Evolutionary conservation across 2,797 vertebrate species (phyloP), one percentile per base, ranked within the genome.

Genomic region (Gila robusta): DNA sequence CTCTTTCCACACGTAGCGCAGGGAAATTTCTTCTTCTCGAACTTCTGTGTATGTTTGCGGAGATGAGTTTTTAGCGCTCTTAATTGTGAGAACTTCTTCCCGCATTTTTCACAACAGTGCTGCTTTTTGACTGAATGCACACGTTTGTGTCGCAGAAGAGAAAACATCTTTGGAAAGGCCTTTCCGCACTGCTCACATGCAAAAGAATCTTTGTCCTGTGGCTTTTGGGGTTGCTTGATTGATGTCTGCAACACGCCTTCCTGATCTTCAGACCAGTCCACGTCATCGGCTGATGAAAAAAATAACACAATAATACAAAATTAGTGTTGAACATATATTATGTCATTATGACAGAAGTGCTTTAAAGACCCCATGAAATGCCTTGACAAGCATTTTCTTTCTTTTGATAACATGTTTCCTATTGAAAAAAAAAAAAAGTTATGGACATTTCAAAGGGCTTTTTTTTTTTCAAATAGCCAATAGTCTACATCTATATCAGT

Each of bases 11-110:
- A 89, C 0, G 66, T 89, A 11, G 19, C 28, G 70, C 90, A 91
- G 6, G 84, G 84, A 41, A 80, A 85, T 37, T 80, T 80, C 84
- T 85, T 72, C 67, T 88, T 82, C 91, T 93, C 90, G 4, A 49
- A 19, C 6, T 89, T 89, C 47, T 93, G 93, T 77, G 92, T 91
- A 41, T 95, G 95, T 5, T 93, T 93, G 0, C 88, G 1, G 0
- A 94, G 91, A 86, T 96, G 95, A 79, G 93, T 95, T 28, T 95
- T 92, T 37, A 95, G 90, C 0, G 94, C 92, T 81, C 85, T 93
- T 19, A 91, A 17, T 0, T 94, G 83, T 1, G 93, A 26, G 90
- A 94, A 95, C 0, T 91, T 94, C 69, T 94, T 95, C 6, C 93
- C 92, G 0, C 95, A 96, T 87, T 93, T 92, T 0, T 91, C 90